Percentiles rank a stretch among this genome's conserved stretches.
Evolutionary conservation across 1,140 invertebrate species (phyloP).

Genomic region (Psix sp.): DNA sequence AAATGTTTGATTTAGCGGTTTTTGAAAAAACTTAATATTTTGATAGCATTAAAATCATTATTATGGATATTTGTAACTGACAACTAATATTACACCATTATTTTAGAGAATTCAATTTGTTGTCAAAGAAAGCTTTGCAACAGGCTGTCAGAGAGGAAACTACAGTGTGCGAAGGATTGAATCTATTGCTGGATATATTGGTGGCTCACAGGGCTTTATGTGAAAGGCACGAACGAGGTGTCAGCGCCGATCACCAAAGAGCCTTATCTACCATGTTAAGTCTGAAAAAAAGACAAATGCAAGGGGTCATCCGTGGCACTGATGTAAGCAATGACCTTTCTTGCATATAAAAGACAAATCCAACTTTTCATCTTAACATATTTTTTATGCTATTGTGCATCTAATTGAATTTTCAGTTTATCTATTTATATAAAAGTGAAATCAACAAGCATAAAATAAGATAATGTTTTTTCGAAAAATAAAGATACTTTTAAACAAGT

Average conservation of each 20-base stretch:
- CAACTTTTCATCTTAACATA: neutral
- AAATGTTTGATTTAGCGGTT: no score
- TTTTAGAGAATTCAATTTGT: constrained; percentile 74
- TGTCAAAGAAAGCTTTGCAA: constrained; percentile 73
- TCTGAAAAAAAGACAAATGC: constrained; percentile 84
- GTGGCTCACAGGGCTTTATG: constrained; percentile 82
- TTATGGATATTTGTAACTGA: no score
- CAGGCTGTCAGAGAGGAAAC: constrained; percentile 79
- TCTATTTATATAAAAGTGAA: no score
- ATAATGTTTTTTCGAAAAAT: no score
- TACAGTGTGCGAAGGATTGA: constrained; percentile 80
- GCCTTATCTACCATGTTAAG: constrained; percentile 83
- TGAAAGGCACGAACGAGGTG: constrained; percentile 83
- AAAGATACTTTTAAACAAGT: no score
- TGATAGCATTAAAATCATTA: neutral
- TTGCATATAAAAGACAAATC: neutral
- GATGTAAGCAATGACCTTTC: constrained; percentile 73
- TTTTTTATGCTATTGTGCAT: neutral
- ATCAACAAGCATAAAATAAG: no score
- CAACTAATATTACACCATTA: neutral
- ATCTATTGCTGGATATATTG: constrained; percentile 81
- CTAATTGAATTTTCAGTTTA: no score
- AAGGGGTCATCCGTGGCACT: constrained; percentile 81
- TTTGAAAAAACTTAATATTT: no score
- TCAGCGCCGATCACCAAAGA: constrained; percentile 83